Percentiles rank a stretch among this genome's conserved stretches.
These are phyloP conservation scores for Myotis davidii DNA, from an alignment of 2,113 vertebrate species.

Conservation along the genomic window DNA sequence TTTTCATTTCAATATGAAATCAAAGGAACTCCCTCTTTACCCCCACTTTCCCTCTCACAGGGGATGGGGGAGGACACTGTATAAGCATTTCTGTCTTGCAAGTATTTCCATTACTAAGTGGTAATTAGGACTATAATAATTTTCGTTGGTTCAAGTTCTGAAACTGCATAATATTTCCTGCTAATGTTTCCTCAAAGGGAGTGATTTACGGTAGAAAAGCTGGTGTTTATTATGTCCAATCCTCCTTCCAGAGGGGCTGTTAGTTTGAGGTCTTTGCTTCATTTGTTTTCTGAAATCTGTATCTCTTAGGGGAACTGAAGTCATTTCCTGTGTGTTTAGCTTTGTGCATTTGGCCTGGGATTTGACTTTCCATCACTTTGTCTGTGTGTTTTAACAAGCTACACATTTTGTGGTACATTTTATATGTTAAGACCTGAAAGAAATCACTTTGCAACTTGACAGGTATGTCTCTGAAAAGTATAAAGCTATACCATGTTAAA, in stretches of 20 bases:
- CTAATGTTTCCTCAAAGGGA: slow-evolving; percentile 24
- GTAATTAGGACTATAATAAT: slow-evolving; percentile 4
- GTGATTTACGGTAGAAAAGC: neutral
- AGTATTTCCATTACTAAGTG: neutral
- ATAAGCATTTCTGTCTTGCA: neutral
- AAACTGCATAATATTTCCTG: slow-evolving; percentile 32
- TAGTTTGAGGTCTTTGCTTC: neutral
- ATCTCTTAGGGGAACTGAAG: neutral
- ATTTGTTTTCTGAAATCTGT: slow-evolving; percentile 53
- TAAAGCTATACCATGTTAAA: neutral
- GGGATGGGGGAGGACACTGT: rapidly evolving
- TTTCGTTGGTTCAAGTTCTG: slow-evolving; percentile 24
- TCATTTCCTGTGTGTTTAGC: slow-evolving; percentile 6
- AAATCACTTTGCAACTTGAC: slow-evolving; percentile 22
- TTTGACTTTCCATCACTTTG: slow-evolving; percentile 33
- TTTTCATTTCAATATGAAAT: neutral
- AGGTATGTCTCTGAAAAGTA: slow-evolving; percentile 14
- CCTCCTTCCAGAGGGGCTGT: neutral
- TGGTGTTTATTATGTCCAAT: neutral
- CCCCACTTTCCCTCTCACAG: neutral
- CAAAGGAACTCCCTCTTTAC: neutral
- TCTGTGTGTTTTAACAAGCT: neutral
- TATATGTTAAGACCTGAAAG: neutral
- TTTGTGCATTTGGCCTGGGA: neutral
- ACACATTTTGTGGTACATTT: slow-evolving; percentile 3